phyloP scores from a whole-genome alignment of 2,113 vertebrate species.

The Salvelinus sp. region DNA sequence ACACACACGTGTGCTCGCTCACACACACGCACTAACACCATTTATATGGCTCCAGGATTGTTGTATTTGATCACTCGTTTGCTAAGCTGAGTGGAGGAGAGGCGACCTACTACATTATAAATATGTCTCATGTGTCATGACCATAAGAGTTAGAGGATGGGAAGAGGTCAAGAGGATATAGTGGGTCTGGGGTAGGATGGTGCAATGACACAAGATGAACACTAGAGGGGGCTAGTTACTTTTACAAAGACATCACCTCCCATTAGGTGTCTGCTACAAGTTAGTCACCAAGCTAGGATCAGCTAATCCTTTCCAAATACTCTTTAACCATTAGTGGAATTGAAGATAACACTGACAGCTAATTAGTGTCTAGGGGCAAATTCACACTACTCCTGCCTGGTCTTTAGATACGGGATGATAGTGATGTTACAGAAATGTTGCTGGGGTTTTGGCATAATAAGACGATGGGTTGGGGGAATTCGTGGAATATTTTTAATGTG shows the following conservation, averaged over 20 bases:
- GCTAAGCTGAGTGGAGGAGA: conserved; percentile 12
- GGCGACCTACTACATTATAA: conserved; percentile 1
- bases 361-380: not conserved
- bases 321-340: no score
- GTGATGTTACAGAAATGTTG: no score
- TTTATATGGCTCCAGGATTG: conserved; percentile 19
- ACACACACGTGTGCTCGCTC: no score
- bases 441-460: no score
- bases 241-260: not conserved
- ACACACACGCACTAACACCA: not conserved
- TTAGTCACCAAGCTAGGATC: not conserved
- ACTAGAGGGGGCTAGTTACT: conserved; percentile 47
- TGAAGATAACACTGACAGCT: no score
- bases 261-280: not conserved
- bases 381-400: not conserved
- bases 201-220: conserved; percentile 36
- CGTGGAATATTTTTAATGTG: not conserved
- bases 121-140: not conserved
- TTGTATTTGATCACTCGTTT: conserved; percentile 32
- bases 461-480: no score
- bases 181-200: not conserved
- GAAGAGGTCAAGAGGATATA: not conserved
- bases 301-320: not conserved
- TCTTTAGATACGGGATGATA: not conserved
- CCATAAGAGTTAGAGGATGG: not conserved